phyloP scores from a whole-genome alignment of 2,888 invertebrate genomes.

The Homarus gammarus region DNA sequence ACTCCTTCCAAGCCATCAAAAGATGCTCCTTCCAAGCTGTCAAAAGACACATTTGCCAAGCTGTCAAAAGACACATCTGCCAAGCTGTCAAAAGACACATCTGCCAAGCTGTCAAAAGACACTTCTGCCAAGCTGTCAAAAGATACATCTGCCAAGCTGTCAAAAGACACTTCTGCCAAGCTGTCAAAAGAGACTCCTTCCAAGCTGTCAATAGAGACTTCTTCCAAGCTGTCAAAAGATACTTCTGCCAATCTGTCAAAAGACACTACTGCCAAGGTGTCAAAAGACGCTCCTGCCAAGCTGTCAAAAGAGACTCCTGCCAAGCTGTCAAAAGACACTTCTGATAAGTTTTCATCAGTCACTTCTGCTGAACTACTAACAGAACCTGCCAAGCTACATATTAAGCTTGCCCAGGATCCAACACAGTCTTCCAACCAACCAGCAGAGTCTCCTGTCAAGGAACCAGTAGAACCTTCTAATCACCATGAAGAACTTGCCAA shows the following conservation, averaged over 20 bases:
- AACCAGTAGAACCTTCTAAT: neutral
- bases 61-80: too few species aligned
- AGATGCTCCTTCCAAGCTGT: too few species aligned
- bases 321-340: neutral
- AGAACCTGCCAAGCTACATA: neutral
- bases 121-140: too few species aligned
- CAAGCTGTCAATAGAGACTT: neutral
- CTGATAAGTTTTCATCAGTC: neutral
- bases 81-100: too few species aligned
- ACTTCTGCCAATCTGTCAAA: too few species aligned
- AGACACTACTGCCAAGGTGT: too few species aligned
- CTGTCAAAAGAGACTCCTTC: neutral
- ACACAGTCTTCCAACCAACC: neutral
- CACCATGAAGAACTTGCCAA: neutral
- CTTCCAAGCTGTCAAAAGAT: too few species aligned
- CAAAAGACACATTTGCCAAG: too few species aligned
- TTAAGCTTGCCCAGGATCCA: neutral
- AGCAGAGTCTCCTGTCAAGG: neutral
- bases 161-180: neutral
- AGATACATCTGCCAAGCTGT: neutral
- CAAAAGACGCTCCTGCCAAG: neutral
- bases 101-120: too few species aligned
- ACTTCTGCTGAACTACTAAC: neutral
- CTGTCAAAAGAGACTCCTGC: neutral
- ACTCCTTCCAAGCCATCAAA: too few species aligned